Conservation (phyloP, 2,888 invertebrate genomes). For the Aromia moschata region DNA sequence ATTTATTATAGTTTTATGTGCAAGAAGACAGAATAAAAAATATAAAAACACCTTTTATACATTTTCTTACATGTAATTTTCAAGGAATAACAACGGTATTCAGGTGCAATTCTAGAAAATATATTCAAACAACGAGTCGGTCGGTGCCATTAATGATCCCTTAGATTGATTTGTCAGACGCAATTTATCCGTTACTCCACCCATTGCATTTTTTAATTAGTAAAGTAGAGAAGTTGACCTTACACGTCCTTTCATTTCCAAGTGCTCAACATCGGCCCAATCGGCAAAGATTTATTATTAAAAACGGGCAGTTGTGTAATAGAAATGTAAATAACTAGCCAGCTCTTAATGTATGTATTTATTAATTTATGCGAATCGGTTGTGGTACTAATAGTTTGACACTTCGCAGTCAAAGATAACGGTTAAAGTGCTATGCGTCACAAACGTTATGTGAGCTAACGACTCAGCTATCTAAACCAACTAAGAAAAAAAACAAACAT, state of each 20-base stretch:
- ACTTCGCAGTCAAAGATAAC: neutral
- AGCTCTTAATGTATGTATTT: neutral
- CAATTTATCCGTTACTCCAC: neutral
- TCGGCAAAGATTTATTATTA: neutral
- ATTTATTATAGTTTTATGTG: no score
- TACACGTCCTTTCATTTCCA: neutral
- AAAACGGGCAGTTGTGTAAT: slow-evolving; percentile 4
- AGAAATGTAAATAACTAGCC: neutral
- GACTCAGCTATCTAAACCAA: no score
- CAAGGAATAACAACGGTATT: neutral
- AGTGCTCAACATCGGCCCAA: neutral
- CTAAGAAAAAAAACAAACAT: no score
- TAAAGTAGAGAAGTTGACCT: slow-evolving; percentile 16
- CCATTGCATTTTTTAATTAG: slow-evolving; percentile 3
- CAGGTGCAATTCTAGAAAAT: no score
- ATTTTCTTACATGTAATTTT: no score
- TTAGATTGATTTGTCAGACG: no score
- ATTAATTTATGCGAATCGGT: slow-evolving; percentile 2
- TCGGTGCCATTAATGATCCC: no score
- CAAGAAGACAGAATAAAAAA: no score
- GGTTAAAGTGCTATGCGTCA: neutral
- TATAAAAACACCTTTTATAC: no score
- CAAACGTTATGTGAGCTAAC: no score
- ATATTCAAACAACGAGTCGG: no score
- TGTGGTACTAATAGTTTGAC: neutral